Evolutionary conservation across 1,140 invertebrate species (phyloP).

Genomic region (Drosophila cardini): DNA sequence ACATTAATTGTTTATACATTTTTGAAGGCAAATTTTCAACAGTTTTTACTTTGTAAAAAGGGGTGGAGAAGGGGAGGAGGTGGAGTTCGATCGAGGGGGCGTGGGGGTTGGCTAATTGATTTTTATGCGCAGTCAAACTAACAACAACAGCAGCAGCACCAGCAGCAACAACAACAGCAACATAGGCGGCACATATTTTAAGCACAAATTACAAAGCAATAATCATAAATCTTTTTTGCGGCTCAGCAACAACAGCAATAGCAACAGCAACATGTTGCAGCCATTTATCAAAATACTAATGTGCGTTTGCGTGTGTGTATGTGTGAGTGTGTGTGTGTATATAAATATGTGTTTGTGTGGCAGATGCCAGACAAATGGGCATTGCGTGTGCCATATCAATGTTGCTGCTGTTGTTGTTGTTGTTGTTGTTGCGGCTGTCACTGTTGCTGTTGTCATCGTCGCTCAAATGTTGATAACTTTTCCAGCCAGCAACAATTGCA

Average conservation of each 20-base stretch:
- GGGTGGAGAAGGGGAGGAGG: background rate
- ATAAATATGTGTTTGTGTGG: slow-evolving; percentile 41
- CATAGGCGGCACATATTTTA: slow-evolving; percentile 79
- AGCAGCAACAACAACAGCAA: slow-evolving; percentile 29
- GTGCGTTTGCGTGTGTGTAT: slow-evolving; percentile 28
- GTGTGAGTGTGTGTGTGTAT: slow-evolving; percentile 33
- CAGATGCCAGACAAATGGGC: slow-evolving; percentile 73
- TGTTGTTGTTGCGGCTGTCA: slow-evolving; percentile 46
- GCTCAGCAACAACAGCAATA: slow-evolving; percentile 57
- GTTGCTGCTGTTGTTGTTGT: slow-evolving; percentile 47
- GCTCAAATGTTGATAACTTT: slow-evolving; percentile 64
- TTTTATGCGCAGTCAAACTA: slow-evolving; percentile 65
- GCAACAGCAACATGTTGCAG: slow-evolving; percentile 64
- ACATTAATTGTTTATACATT: slow-evolving; percentile 73
- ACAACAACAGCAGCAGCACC: slow-evolving; percentile 26
- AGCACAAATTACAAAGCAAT: slow-evolving; percentile 83
- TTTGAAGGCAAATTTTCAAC: slow-evolving; percentile 29
- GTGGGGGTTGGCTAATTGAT: slow-evolving; percentile 65
- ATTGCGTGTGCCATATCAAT: slow-evolving; percentile 78
- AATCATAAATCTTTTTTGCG: slow-evolving; percentile 83
- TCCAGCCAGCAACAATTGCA: slow-evolving; percentile 57
- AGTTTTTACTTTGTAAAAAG: background rate
- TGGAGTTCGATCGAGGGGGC: background rate
- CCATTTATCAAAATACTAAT: slow-evolving; percentile 72
- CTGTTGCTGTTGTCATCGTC: slow-evolving; percentile 62